Evolutionary conservation across 2,797 vertebrate genomes (phyloP), one percentile per base, ranked within the genome.

Genomic region (Mormyrops attenuatus): DNA sequence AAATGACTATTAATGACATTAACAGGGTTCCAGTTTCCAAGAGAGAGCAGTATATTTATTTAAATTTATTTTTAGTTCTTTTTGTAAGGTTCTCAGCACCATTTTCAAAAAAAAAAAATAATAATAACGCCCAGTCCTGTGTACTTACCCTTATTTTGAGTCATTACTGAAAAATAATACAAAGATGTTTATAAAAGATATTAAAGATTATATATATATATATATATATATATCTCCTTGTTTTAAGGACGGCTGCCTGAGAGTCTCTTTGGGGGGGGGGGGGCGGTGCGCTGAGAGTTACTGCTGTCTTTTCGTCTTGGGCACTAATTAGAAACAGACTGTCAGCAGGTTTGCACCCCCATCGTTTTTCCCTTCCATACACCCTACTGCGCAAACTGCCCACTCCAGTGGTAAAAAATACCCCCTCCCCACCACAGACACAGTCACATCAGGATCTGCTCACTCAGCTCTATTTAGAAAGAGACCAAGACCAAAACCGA

Each of bases 171-270:
- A 95, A 91, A 96, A 95, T 92, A 94, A 94, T 95, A 95, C 93
- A 95, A 94, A 94, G 96, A 96, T 96, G 97, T 97, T 97, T 97
- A 97, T 98, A 98, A 97, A 97, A 96, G 95, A 96, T 97, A 97
- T 92, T 96, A 97, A 95, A 93, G 96, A 97, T 60, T n/a, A n/a
- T n/a, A n/a, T 60, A n/a, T 60, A 60, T 55, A 55, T 60, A 57
- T 55, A 55, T 55, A 55, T 34, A 66, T 96, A 96, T 97, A 95
- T 97, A 97, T 96, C 97, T 98, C 96, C 96, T 95, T 96, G 97
- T 97, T 95, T 96, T 96, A 96, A 97, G 92, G 93, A 94, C 69
- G 92, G 92, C 90, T 94, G 93, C 77, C 63, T 69, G 91, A 92
- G 89, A 91, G 90, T 94, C 95, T 94, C 89, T 94, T 95, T 90